phyloP scores from a whole-genome alignment of 2,113 vertebrate species.

The Seriola aureovittata region DNA sequence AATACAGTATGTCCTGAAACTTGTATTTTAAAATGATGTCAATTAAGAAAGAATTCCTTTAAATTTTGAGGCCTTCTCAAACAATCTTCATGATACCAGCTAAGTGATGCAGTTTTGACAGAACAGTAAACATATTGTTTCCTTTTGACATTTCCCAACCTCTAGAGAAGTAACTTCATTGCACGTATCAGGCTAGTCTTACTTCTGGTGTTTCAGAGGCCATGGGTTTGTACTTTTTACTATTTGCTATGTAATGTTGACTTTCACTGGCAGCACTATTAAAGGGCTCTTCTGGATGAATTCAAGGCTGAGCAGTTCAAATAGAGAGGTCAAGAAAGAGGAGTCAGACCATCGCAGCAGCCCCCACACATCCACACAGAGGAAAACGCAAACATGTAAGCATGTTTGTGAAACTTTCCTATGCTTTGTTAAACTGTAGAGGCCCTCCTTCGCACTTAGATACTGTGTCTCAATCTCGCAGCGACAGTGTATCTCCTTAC shows the following conservation, averaged over 20 bases:
- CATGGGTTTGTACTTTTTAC: conserved; percentile 50
- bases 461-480: background rate
- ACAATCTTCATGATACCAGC: background rate
- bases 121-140: background rate
- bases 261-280: conserved; percentile 60
- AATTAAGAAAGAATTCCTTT: background rate
- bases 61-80: background rate
- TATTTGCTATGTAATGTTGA: conserved; percentile 64
- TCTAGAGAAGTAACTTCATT: conserved; percentile 30
- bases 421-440: conserved; percentile 3
- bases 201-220: conserved; percentile 46
- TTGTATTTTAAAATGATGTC: background rate
- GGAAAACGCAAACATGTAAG: conserved; percentile 18
- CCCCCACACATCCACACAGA: conserved; percentile 31
- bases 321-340: conserved; percentile 56
- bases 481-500: background rate
- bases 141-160: conserved; percentile 39
- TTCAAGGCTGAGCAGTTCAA: conserved; percentile 58
- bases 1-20: background rate
- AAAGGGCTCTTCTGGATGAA: conserved; percentile 61
- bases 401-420: conserved; percentile 28
- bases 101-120: conserved; percentile 22
- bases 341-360: conserved; percentile 41
- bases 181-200: conserved; percentile 31
- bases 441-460: background rate